phyloP scores from a whole-genome alignment of 2,113 vertebrate species.

The Tringa solitaria region DNA sequence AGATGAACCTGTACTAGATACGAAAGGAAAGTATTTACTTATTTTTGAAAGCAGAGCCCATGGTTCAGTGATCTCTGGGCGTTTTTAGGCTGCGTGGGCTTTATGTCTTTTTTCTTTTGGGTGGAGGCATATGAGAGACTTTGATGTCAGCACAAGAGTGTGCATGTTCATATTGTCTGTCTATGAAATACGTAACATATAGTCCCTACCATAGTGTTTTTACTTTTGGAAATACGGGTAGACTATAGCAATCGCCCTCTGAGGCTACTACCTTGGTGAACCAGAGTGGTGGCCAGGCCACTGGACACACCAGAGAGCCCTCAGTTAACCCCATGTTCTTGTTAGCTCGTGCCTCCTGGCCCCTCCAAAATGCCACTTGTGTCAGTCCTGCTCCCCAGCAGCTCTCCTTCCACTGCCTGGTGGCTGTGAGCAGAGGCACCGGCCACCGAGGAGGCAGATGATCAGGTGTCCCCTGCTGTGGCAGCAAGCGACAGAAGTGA shows the following conservation, averaged over 20 bases:
- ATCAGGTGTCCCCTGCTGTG: no score
- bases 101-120: background rate
- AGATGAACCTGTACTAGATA: background rate
- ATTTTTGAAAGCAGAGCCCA: background rate
- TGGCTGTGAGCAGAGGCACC: background rate
- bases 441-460: fast-evolving
- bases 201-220: background rate
- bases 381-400: background rate
- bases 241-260: background rate
- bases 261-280: background rate
- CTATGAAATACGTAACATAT: background rate
- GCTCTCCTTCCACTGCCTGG: background rate
- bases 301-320: background rate
- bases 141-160: background rate
- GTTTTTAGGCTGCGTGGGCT: background rate
- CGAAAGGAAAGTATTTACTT: background rate
- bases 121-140: background rate
- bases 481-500: background rate
- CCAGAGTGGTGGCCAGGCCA: fast-evolving
- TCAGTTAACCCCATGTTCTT: background rate
- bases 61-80: background rate
- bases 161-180: fast-evolving
- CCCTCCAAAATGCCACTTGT: background rate
- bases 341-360: background rate
- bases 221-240: background rate